A percentile compares a stretch with the other conserved stretches of the same genome.
Evolutionary conservation across 2,888 invertebrate genomes (phyloP).

Genomic region (Gerris lacustris): DNA sequence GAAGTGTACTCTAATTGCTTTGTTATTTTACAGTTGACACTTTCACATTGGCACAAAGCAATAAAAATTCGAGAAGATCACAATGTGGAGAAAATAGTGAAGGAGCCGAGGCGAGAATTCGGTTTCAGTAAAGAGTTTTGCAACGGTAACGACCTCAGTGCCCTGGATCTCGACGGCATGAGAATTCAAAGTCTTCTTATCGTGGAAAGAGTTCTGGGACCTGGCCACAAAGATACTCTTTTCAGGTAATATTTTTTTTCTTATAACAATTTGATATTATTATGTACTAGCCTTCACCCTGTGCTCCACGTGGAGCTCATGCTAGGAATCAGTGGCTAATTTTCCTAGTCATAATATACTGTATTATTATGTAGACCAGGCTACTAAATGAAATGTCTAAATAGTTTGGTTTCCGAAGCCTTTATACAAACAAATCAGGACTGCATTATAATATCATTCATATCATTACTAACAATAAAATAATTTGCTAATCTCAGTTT

Average conservation of each 20-base stretch:
- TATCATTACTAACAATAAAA: no score
- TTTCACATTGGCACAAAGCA: slow-evolving; percentile 70
- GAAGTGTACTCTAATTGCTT: no score
- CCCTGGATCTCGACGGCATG: slow-evolving; percentile 71
- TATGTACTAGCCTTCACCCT: no score
- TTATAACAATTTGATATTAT: neutral
- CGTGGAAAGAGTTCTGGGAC: slow-evolving; percentile 74
- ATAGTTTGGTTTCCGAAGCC: no score
- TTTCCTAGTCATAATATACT: no score
- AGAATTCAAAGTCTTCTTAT: slow-evolving; percentile 78
- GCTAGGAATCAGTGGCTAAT: no score
- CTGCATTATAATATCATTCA: no score
- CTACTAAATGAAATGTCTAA: no score
- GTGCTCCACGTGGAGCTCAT: no score
- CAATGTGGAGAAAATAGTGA: slow-evolving; percentile 42
- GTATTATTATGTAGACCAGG: no score
- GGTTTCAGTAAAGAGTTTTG: slow-evolving; percentile 61
- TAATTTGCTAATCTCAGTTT: no score
- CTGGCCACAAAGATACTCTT: slow-evolving; percentile 74
- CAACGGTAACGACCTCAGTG: slow-evolving; percentile 53
- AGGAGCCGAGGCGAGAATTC: slow-evolving; percentile 50
- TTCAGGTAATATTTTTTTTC: slow-evolving; percentile 53
- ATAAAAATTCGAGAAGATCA: slow-evolving; percentile 46
- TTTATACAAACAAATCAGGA: no score
- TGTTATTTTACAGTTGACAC: slow-evolving; percentile 41